These are phyloP conservation scores for Pseudolycoriella hygida DNA, from an alignment of 2,888 invertebrate genomes.

Conservation along the genomic window DNA sequence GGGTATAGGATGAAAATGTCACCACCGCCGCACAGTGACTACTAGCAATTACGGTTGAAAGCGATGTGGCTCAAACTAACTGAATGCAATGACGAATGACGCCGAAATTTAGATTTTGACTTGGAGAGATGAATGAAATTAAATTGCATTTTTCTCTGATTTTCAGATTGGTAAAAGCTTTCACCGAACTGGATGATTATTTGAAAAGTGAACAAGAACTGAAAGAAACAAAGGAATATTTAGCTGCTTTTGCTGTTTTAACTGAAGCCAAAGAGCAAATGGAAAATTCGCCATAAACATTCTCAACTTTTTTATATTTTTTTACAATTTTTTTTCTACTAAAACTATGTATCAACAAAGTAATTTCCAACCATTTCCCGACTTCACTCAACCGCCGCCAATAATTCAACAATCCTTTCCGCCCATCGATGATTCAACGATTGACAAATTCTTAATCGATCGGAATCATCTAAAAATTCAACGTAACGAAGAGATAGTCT, in stretches of 20 bases:
- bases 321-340: neutral
- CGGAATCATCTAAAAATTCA: too few species aligned
- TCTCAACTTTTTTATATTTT: conserved; percentile 8
- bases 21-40: too few species aligned
- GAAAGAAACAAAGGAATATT: conserved; percentile 53
- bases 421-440: neutral
- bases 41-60: too few species aligned
- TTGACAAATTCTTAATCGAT: too few species aligned
- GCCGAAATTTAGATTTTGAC: too few species aligned
- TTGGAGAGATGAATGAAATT: too few species aligned
- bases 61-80: too few species aligned
- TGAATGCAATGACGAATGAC: too few species aligned
- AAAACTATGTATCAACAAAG: too few species aligned
- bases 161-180: conserved; percentile 47
- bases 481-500: too few species aligned
- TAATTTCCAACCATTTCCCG: neutral
- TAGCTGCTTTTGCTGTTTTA: conserved; percentile 45
- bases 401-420: neutral
- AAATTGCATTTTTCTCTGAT: neutral
- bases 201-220: conserved; percentile 60
- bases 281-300: neutral
- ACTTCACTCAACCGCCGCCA: conserved; percentile 2
- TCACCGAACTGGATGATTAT: conserved; percentile 52
- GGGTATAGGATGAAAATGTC: too few species aligned
- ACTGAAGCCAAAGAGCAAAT: conserved; percentile 43